Percentiles rank a stretch among this genome's conserved stretches.
These are phyloP conservation scores for Drosophila anceps DNA, from an alignment of 2,888 invertebrate genomes.

Conservation along the genomic window DNA sequence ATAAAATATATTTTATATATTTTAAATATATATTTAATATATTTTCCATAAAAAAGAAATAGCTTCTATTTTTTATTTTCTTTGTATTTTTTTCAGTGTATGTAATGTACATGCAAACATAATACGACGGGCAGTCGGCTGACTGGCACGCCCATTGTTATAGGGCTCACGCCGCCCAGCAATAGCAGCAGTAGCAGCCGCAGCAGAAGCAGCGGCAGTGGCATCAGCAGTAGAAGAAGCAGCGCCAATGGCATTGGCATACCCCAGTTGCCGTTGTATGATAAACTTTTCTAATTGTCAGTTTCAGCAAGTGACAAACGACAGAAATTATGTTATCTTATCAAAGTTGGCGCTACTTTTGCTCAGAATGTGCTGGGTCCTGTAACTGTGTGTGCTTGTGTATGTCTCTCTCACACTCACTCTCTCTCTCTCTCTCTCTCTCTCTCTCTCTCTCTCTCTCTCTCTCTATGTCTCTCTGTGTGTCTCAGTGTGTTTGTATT, in stretches of 20 bases:
- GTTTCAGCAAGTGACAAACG: slow-evolving; percentile 82
- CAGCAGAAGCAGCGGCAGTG: neutral
- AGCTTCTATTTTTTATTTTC: neutral
- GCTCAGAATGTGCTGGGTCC: slow-evolving; percentile 44
- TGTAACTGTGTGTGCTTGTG: neutral
- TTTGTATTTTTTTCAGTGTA: neutral
- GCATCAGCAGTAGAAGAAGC: slow-evolving; percentile 1
- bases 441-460: neutral
- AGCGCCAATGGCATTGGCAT: slow-evolving; percentile 28
- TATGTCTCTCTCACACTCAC: neutral
- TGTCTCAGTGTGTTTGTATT: slow-evolving; percentile 14
- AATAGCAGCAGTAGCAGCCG: neutral
- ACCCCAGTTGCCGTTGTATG: slow-evolving; percentile 61
- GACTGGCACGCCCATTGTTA: slow-evolving; percentile 49
- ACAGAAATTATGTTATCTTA: slow-evolving; percentile 82
- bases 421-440: neutral
- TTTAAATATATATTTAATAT: too few species aligned
- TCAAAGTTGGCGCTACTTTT: slow-evolving; percentile 75
- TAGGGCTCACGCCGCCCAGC: slow-evolving; percentile 59
- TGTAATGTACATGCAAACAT: slow-evolving; percentile 60
- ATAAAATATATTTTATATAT: too few species aligned
- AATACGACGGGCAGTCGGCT: slow-evolving; percentile 33
- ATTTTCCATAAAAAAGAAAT: neutral
- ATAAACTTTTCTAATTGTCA: slow-evolving; percentile 82
- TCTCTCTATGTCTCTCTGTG: neutral